Evolutionary conservation across 2,888 invertebrate species (phyloP), one percentile per base, ranked within the genome.

Genomic region (Nasonia oneida): DNA sequence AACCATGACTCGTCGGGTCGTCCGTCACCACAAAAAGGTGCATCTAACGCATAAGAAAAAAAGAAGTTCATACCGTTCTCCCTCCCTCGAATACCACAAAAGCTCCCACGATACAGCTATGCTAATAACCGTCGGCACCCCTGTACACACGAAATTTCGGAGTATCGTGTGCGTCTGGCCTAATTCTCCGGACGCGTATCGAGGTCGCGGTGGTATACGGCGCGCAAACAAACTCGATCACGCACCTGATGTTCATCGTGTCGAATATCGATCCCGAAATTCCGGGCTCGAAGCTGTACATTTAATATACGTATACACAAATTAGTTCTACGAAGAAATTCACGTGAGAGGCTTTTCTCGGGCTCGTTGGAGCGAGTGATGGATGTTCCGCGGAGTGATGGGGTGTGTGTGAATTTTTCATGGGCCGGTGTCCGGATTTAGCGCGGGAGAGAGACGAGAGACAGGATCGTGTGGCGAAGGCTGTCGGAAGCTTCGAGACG

Each of bases 1-100:
- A 57, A 61, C n/a, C 76, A 18, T 77, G 76, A 77, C 76, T 77
- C n/a, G 76, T 77, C 57, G 76, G 23, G 8, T 18, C 29, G 33
- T 57, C 18, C 61, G 23, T 42, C 42, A 18, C 42, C 23, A n/a
- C 39, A 0, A 67, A 67, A 67, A 67, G 33, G 14, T 29, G 33
- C 67, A 29, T 67, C 67, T 10, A 67, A 29, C 3, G 5, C 64
- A n/a, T 18, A 71, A 15, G 6, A 47, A 42, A 39, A 73, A 73
- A 73, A 71, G 6, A 37, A 18, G 33, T 5, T 3, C 10, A 2
- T 4, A 37, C 37, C 37, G 37, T 37, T 37, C 37, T 37, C 23
- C 29, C 64, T 64, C 18, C 39, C 47, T 47, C 47, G 47, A 47
- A 47, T 47, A 47, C 47, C 23, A n/a, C 8, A 15, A 64, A 23